Percentiles rank a stretch among this genome's conserved stretches.
phyloP scores from a whole-genome alignment of 64 coral and sea anemone genomes.

The Platygyra sinensis region DNA sequence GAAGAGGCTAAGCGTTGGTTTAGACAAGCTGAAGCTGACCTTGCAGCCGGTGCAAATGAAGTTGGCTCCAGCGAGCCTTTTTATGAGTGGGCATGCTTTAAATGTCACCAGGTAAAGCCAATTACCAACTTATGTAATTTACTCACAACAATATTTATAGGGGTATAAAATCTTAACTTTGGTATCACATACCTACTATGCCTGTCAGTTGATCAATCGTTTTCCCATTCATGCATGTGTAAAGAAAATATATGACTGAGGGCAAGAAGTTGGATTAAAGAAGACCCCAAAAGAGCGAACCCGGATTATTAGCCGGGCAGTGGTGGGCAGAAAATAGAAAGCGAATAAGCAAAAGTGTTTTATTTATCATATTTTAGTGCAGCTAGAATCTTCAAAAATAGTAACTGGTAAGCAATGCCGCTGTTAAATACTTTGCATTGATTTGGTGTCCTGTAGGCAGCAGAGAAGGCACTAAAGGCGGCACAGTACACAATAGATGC shows the following conservation, averaged over 20 bases:
- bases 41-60: conserved; percentile 48
- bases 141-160: too few species aligned
- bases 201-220: too few species aligned
- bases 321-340: too few species aligned
- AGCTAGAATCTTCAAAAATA: background rate
- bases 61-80: background rate
- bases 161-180: too few species aligned
- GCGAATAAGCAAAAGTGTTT: background rate
- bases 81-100: conserved; percentile 83
- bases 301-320: too few species aligned
- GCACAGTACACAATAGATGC: conserved; percentile 71
- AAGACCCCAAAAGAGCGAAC: too few species aligned
- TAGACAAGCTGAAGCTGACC: conserved; percentile 72
- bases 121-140: too few species aligned
- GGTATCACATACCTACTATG: too few species aligned
- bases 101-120: conserved; percentile 74
- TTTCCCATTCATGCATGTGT: too few species aligned
- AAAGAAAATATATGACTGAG: too few species aligned
- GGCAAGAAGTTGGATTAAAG: too few species aligned
- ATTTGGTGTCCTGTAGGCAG: conserved; percentile 37
- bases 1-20: conserved; percentile 77
- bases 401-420: background rate
- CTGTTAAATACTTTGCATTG: background rate
- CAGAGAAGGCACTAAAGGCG: conserved; percentile 81
- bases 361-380: background rate